Percentiles rank a stretch among this genome's conserved stretches.
Evolutionary conservation across 35 echinoderm and acorn worm genomes (phyloP).

Genomic region (Chiridota heheva): DNA sequence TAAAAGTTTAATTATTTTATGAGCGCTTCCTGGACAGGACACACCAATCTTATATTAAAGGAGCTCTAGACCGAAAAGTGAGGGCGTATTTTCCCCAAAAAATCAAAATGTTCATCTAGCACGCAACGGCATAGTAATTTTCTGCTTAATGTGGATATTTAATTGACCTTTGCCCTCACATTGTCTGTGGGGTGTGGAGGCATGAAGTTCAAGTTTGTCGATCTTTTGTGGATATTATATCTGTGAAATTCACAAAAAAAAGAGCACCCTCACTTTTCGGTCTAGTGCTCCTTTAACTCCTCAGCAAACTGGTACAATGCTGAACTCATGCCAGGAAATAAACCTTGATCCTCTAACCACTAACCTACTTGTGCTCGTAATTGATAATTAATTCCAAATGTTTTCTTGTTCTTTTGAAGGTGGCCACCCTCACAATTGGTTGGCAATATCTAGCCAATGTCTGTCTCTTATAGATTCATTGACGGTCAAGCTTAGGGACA

Average conservation of each 20-base stretch:
- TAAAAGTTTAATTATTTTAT: no score
- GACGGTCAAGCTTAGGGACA: constrained; percentile 68
- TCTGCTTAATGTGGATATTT: no score
- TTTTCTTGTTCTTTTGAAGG: constrained; percentile 35
- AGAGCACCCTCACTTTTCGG: background rate
- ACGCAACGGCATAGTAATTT: no score
- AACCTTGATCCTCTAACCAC: background rate
- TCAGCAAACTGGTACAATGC: background rate
- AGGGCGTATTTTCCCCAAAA: no score
- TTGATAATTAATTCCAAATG: background rate
- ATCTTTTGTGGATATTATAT: background rate
- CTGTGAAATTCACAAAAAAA: background rate
- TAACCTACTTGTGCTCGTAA: background rate
- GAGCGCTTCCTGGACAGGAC: no score
- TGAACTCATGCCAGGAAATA: background rate
- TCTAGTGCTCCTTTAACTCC: background rate
- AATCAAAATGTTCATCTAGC: no score
- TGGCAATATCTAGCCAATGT: constrained; percentile 57
- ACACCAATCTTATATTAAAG: no score
- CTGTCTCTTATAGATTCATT: constrained; percentile 63
- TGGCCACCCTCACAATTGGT: constrained; percentile 91
- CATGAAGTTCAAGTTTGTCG: no score
- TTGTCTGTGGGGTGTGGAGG: no score
- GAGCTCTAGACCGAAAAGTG: no score
- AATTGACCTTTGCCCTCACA: no score